These are phyloP conservation scores for Eustalomyia histrio DNA, from an alignment of 2,888 invertebrate species.

Conservation along the genomic window DNA sequence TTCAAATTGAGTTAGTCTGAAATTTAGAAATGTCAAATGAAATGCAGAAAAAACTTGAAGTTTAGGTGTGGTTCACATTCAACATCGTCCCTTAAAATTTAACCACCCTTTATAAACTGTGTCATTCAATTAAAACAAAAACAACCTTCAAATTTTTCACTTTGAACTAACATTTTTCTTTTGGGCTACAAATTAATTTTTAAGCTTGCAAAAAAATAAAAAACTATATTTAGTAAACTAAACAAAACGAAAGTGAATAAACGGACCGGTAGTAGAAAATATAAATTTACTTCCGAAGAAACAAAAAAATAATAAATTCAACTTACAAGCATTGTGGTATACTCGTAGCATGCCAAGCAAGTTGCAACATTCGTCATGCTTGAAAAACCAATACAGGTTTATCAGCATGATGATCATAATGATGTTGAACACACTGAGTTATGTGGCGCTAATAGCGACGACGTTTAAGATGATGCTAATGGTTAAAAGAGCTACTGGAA, in stretches of 20 bases:
- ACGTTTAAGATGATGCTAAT: constrained; percentile 20
- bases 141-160: too few species aligned
- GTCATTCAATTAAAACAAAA: too few species aligned
- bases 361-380: constrained; percentile 60
- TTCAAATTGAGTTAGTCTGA: too few species aligned
- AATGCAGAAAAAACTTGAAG: too few species aligned
- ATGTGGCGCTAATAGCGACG: background rate
- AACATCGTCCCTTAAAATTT: too few species aligned
- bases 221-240: constrained; percentile 48
- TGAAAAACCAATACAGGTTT: constrained; percentile 42
- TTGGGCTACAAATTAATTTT: background rate
- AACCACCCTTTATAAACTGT: too few species aligned
- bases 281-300: constrained; percentile 53
- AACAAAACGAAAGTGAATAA: constrained; percentile 50
- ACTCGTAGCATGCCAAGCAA: constrained; percentile 30
- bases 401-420: constrained; percentile 19
- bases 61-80: too few species aligned
- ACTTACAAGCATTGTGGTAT: background rate
- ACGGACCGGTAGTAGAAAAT: constrained; percentile 21
- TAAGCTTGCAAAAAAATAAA: constrained; percentile 11
- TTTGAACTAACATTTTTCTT: constrained; percentile 6
- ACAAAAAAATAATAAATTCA: constrained; percentile 15
- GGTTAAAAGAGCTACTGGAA: constrained; percentile 56
- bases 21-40: too few species aligned
- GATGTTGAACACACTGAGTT: background rate